Evolutionary conservation across 2,888 invertebrate genomes (phyloP), one percentile per base, ranked within the genome.

Genomic region (Gonocerus acuteangulatus): DNA sequence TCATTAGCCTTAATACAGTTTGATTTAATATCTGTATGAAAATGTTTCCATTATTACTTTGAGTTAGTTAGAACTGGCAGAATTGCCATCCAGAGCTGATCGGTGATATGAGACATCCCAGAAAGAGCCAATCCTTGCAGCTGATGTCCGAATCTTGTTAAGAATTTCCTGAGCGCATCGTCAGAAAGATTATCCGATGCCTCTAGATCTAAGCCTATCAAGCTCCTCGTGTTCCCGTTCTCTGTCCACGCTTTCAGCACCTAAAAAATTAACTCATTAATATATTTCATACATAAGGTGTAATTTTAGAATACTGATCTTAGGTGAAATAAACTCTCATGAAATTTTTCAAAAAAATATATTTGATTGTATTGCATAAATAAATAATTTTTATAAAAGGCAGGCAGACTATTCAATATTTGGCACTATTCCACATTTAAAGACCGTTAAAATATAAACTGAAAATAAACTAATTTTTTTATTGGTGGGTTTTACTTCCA

Each of bases 31-130:
- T n/a, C n/a, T n/a, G n/a, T n/a, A n/a, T n/a, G n/a, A n/a, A n/a
- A n/a, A n/a, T n/a, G n/a, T n/a, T n/a, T n/a, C n/a, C n/a, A 16
- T 34, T 71, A 78, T 76, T 72, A 96, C 97, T 86, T 93, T 69
- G 94, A 88, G 73, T 95, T 95, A 62, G 84, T 86, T 54, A 99
- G 78, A 66, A 92, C 85, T 1, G 95, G 93, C 67, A 99, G 79
- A 66, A 95, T 89, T 69, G 91, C 89, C 78, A 94, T 91, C 95
- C 97, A 99, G 68, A 99, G 83, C 72, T 95, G 93, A 78, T 99
- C 99, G 0, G 96, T 95, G 69, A 99, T 89, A 73, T 97, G 96
- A 0, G 96, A 89, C 87, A 99, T 97, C 48, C 99, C 95, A 62
- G 92, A 89, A 23, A 96, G 77, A 63, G 86, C 84, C 44, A 96